Evolutionary conservation across 2,113 vertebrate genomes (phyloP), one percentile per base, ranked within the genome.

Genomic region (Gadus chalcogrammus): DNA sequence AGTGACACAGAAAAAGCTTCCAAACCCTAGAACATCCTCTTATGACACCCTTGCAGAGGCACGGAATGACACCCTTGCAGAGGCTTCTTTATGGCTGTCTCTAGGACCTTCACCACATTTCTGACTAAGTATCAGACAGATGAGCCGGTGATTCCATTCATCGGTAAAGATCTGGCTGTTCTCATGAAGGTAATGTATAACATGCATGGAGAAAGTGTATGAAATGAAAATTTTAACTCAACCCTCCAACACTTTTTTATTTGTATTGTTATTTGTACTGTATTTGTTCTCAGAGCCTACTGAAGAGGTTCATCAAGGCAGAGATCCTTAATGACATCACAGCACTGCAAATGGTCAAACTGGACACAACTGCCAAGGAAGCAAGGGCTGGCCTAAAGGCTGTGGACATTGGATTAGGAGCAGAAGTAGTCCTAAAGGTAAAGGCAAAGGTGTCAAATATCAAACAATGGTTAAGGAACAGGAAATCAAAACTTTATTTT

Each of bases 141-240:
- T 53, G 65, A 62, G 59, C 65, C 72, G 15, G 48, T 68, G 56
- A 61, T 73, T 71, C n/a, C 60, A 64, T 64, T 35, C 31, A 27
- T 22, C 38, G 68, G 15, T 76, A 16, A 71, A n/a, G n/a, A n/a
- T n/a, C n/a, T n/a, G n/a, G n/a, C n/a, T n/a, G n/a, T n/a, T n/a
- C n/a, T n/a, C n/a, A 67, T 9, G 70, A 66, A n/a, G 63, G 64
- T 76, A 70, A 76, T 71, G 58, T 71, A 62, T 66, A 35, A 74
- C 15, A 61, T 58, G 8, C 66, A 7, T 48, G n/a, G 18, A 16
- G 24, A 53, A n/a, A 69, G 22, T 68, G 58, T 66, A 75, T 63
- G 8, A 35, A 24, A 59, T 70, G 27, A 16, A 27, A 1, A 72
- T 60, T 72, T 66, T 1, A 60, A 71, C 28, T 35, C 1, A 53